A percentile compares a stretch with the other conserved stretches of the same genome.
These are phyloP conservation scores for Tetragonisca angustula DNA, from an alignment of 2,888 invertebrate genomes.

Conservation along the genomic window DNA sequence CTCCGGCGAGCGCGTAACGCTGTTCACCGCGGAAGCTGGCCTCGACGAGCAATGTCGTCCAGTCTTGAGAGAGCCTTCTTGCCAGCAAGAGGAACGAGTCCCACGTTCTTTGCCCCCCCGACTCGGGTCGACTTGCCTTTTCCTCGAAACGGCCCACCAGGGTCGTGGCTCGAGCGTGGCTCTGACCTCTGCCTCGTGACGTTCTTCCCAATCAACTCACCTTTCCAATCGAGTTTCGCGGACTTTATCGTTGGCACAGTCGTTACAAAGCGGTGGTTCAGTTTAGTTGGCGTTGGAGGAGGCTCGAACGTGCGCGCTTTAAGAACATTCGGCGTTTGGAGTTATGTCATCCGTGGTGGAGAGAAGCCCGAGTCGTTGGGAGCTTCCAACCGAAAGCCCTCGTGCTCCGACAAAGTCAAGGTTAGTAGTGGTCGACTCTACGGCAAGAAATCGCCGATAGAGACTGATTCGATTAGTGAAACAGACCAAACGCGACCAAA, in stretches of 20 bases:
- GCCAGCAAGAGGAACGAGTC: conserved; percentile 68
- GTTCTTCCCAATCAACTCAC: background rate
- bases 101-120: background rate
- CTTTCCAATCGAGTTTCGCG: background rate
- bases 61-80: conserved; percentile 79
- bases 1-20: conserved; percentile 33
- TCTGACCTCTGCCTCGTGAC: background rate
- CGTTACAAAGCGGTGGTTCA: background rate
- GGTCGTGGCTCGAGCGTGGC: too few species aligned
- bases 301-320: background rate
- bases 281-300: background rate
- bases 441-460: background rate
- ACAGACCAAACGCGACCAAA: too few species aligned
- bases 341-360: conserved; percentile 12
- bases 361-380: conserved; percentile 35
- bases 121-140: conserved; percentile 4
- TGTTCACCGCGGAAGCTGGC: conserved; percentile 78
- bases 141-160: background rate
- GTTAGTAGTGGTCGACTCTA: conserved; percentile 23
- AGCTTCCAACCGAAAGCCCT: conserved; percentile 22
- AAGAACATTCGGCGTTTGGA: background rate
- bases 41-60: conserved; percentile 80
- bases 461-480: background rate
- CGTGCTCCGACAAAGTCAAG: conserved; percentile 28
- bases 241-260: too few species aligned